Evolutionary conservation across 2,113 vertebrate species (phyloP).

Genomic region (Protobothrops flavoviridis): DNA sequence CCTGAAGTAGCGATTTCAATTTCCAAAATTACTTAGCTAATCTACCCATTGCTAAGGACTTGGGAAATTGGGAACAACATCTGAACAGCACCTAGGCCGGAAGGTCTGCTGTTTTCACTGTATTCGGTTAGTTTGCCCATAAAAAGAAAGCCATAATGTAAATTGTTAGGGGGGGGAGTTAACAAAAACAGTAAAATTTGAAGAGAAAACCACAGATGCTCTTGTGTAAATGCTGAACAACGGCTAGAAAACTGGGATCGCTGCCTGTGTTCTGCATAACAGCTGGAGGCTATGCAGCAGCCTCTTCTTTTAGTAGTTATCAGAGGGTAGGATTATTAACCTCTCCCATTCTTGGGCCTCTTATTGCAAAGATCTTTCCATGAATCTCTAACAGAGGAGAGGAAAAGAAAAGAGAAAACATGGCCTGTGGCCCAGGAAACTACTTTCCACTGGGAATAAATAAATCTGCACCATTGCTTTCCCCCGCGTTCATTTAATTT

Average conservation of each 20-base stretch:
- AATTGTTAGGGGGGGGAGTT: neutral
- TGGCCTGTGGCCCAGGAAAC: neutral
- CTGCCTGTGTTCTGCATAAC: neutral
- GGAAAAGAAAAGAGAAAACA: neutral
- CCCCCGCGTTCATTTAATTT: neutral
- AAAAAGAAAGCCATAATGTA: neutral
- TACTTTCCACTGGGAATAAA: neutral
- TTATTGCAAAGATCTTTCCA: slow-evolving; percentile 56
- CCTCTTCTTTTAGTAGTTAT: neutral
- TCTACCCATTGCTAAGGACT: neutral
- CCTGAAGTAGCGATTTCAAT: neutral
- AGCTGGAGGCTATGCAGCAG: slow-evolving; percentile 44
- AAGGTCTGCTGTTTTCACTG: neutral
- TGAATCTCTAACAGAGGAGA: slow-evolving; percentile 16
- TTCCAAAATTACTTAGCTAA: neutral
- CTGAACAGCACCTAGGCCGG: neutral
- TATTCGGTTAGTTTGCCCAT: neutral
- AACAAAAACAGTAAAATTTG: neutral
- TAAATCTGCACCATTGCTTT: neutral
- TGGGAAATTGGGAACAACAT: neutral
- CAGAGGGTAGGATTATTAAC: slow-evolving; percentile 43
- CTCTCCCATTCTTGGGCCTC: slow-evolving; percentile 26
- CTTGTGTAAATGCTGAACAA: neutral
- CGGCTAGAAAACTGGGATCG: neutral
- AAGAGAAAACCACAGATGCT: neutral